phyloP scores from a whole-genome alignment of 2,888 invertebrate species.

The Hypercompe scribonia region DNA sequence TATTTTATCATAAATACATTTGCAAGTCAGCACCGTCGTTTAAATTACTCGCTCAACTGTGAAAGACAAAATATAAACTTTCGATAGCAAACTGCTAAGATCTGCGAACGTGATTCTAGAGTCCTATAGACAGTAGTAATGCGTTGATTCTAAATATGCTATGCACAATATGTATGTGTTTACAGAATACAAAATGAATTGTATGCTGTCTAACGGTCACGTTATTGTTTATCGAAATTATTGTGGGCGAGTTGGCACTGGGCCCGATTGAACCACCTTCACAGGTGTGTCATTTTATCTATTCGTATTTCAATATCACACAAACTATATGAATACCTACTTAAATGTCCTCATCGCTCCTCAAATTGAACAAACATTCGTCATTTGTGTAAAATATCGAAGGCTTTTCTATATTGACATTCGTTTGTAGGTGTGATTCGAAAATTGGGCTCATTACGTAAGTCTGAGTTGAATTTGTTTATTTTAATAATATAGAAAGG shows the following conservation, averaged over 20 bases:
- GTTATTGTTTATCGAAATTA: slow-evolving; percentile 75
- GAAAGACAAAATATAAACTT: slow-evolving; percentile 31
- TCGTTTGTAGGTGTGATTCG: slow-evolving; percentile 38
- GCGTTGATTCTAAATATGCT: slow-evolving; percentile 30
- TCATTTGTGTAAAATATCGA: slow-evolving; percentile 55
- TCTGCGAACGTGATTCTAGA: slow-evolving; percentile 36
- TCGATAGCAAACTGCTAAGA: background rate
- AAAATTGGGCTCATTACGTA: slow-evolving; percentile 27
- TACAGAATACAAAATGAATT: slow-evolving; percentile 61
- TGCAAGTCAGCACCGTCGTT: slow-evolving; percentile 49
- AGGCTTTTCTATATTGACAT: slow-evolving; percentile 50
- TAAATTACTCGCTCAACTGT: slow-evolving; percentile 46
- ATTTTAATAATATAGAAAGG: slow-evolving; percentile 9
- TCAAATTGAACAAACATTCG: slow-evolving; percentile 69
- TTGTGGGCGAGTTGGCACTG: slow-evolving; percentile 69
- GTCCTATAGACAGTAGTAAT: slow-evolving; percentile 30
- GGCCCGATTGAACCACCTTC: slow-evolving; percentile 69
- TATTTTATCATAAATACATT: slow-evolving; percentile 50
- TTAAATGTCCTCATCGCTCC: slow-evolving; percentile 55
- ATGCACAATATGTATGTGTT: slow-evolving; percentile 53
- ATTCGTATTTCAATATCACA: slow-evolving; percentile 54
- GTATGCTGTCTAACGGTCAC: slow-evolving; percentile 68
- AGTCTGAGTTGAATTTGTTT: slow-evolving; percentile 9
- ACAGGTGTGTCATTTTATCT: slow-evolving; percentile 66
- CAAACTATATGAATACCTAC: slow-evolving; percentile 52